Percentiles rank a stretch among this genome's conserved stretches.
Evolutionary conservation across 1,140 invertebrate genomes (phyloP).

Genomic region (Heterodera carotae): DNA sequence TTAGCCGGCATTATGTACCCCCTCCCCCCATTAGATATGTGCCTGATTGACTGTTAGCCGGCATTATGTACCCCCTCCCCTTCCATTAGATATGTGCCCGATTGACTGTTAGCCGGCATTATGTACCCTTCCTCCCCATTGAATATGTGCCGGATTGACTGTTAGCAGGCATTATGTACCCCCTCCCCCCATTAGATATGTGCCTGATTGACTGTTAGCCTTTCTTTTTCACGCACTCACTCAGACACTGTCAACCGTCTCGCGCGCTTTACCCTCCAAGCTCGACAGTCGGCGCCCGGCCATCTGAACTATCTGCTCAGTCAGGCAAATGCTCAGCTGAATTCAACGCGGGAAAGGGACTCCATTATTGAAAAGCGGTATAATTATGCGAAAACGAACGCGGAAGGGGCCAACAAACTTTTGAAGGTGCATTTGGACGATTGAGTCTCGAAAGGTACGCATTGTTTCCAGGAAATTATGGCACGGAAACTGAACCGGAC

Average conservation of each 20-base stretch:
- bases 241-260: constrained; percentile 44
- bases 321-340: constrained; percentile 54
- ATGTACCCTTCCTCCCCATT: no score
- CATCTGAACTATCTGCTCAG: constrained; percentile 41
- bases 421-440: constrained; percentile 9
- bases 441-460: background rate
- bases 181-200: no score
- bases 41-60: no score
- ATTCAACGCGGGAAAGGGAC: constrained; percentile 51
- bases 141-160: no score
- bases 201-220: no score
- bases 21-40: no score
- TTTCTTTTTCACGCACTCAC: no score
- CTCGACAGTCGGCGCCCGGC: constrained; percentile 14
- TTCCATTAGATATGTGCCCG: no score
- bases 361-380: constrained; percentile 55
- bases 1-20: no score
- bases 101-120: no score
- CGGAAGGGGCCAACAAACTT: constrained; percentile 35
- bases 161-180: no score
- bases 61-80: no score
- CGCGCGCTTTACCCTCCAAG: constrained; percentile 33
- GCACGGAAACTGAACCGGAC: constrained; percentile 62
- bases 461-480: constrained; percentile 43
- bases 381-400: constrained; percentile 57